Evolutionary conservation across 2,113 vertebrate genomes (phyloP).

Genomic region (Rhizomys pruinosus): DNA sequence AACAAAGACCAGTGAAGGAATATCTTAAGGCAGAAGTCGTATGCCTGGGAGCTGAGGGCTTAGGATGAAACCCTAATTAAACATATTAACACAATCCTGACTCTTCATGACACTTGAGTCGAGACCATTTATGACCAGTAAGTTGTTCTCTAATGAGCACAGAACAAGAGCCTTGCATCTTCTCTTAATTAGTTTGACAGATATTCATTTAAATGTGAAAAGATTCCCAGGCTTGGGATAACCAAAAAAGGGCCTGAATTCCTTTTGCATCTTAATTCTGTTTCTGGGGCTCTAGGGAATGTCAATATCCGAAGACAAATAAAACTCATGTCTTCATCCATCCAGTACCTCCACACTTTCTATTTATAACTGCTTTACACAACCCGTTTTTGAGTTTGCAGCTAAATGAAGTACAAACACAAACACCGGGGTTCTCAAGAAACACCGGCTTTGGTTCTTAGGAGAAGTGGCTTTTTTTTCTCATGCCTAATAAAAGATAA

Average conservation of each 20-base stretch:
- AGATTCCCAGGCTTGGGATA: slow-evolving; percentile 82
- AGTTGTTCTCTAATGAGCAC: slow-evolving; percentile 85
- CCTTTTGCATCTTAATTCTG: slow-evolving; percentile 82
- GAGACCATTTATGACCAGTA: slow-evolving; percentile 85
- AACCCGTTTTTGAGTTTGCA: slow-evolving; percentile 48
- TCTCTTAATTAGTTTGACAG: slow-evolving; percentile 89
- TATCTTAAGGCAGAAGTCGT: too few relatives aligned
- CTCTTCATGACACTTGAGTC: too few relatives aligned
- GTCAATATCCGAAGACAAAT: slow-evolving; percentile 74
- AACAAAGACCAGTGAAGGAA: slow-evolving; percentile 82
- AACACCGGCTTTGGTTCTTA: neutral
- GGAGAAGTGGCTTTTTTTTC: neutral
- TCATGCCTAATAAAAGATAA: slow-evolving; percentile 13
- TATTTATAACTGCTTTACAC: neutral
- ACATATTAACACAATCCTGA: too few relatives aligned
- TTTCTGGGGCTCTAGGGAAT: slow-evolving; percentile 76
- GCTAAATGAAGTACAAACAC: slow-evolving; percentile 48
- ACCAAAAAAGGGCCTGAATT: slow-evolving; percentile 80
- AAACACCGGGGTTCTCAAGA: slow-evolving; percentile 12
- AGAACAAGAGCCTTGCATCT: slow-evolving; percentile 84
- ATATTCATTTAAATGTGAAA: slow-evolving; percentile 90
- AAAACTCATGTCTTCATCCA: slow-evolving; percentile 74
- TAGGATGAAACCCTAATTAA: too few relatives aligned
- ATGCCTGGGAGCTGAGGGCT: too few relatives aligned
- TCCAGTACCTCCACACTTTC: slow-evolving; percentile 62